phyloP scores from a whole-genome alignment of 2,113 vertebrate genomes.

The Peromyscus californicus region DNA sequence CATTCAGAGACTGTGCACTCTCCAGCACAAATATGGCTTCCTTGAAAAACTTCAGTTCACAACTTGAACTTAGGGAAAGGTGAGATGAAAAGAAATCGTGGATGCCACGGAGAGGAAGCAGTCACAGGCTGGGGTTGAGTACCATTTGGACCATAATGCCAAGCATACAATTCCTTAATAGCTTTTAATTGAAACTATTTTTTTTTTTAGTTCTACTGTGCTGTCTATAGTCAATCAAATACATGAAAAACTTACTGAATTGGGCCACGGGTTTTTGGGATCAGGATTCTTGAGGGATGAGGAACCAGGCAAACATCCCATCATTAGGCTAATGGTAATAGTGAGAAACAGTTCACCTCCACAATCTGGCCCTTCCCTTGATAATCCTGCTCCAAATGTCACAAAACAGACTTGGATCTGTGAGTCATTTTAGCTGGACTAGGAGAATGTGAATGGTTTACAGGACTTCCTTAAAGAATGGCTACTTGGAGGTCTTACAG shows the following conservation, averaged over 20 bases:
- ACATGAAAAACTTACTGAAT: slow-evolving; percentile 38
- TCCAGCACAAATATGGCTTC: neutral
- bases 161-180: neutral
- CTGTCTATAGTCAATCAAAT: neutral
- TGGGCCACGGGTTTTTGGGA: neutral
- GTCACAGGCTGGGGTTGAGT: neutral
- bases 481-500: neutral
- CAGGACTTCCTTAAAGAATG: neutral
- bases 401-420: neutral
- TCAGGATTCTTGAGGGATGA: neutral
- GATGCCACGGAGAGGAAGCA: too few species aligned
- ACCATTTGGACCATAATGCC: too few species aligned
- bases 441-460: neutral
- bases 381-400: neutral
- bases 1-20: neutral
- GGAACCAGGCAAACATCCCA: neutral
- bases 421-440: neutral
- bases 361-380: neutral
- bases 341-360: neutral
- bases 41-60: neutral
- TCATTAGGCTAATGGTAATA: neutral
- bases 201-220: neutral
- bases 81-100: neutral
- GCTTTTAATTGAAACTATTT: neutral
- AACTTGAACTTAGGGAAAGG: neutral